Percentiles rank a stretch among this genome's conserved stretches.
Evolutionary conservation across 2,888 invertebrate species (phyloP).

Genomic region (Drosophila leonis): DNA sequence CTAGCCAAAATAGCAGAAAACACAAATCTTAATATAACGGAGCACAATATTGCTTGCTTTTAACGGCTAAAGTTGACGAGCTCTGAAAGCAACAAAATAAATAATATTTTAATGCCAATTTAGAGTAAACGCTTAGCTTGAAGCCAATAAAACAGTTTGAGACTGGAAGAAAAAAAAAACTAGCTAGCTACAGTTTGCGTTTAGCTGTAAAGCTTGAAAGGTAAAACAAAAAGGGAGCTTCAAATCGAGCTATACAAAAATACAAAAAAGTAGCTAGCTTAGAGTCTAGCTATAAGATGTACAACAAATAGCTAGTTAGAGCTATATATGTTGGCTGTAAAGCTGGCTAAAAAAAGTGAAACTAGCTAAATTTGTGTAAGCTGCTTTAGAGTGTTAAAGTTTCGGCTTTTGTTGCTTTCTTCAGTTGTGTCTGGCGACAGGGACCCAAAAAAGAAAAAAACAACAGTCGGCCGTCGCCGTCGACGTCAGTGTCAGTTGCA

Average conservation of each 20-base stretch:
- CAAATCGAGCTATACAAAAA: too few species aligned
- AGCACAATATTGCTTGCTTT: background rate
- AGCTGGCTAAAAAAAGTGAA: background rate
- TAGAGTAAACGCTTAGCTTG: background rate
- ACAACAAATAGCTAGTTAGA: background rate
- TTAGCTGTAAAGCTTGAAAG: background rate
- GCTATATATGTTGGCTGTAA: slow-evolving; percentile 1
- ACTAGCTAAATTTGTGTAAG: background rate
- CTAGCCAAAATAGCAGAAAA: too few species aligned
- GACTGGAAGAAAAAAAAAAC: background rate
- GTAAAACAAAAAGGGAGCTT: background rate
- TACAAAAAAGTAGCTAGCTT: background rate
- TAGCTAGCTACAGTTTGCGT: background rate
- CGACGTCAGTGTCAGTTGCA: slow-evolving; percentile 66
- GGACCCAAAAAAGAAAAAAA: slow-evolving; percentile 51
- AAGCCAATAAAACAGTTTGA: background rate
- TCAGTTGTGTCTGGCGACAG: slow-evolving; percentile 52
- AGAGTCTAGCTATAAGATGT: background rate
- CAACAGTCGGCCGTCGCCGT: slow-evolving; percentile 13
- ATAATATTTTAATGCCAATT: background rate
- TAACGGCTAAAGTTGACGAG: background rate
- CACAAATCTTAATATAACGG: too few species aligned
- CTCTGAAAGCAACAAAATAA: background rate
- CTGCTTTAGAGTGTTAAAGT: slow-evolving; percentile 16
- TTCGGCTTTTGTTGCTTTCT: slow-evolving; percentile 15